phyloP scores from a whole-genome alignment of 2,888 invertebrate genomes.

The Tupiocoris notatus region DNA sequence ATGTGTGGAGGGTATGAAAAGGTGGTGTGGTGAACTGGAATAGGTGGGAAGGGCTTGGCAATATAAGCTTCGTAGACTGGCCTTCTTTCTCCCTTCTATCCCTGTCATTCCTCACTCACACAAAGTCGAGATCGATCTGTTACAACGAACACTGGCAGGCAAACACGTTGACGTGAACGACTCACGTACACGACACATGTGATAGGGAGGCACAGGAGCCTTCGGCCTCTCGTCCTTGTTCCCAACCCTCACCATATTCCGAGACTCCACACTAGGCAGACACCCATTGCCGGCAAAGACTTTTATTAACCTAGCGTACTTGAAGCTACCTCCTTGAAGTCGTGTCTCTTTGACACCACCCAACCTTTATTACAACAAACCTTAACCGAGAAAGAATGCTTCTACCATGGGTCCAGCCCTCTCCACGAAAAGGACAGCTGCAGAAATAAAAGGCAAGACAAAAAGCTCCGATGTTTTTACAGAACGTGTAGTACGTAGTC shows the following conservation, averaged over 20 bases:
- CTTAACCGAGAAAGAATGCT: conserved; percentile 13
- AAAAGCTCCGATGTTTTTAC: conserved; percentile 21
- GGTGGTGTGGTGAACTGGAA: neutral
- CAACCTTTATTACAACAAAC: conserved; percentile 28
- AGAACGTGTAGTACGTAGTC: conserved; percentile 23
- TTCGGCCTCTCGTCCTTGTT: too few relatives aligned
- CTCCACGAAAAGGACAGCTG: neutral
- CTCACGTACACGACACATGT: conserved; percentile 30
- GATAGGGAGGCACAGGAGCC: neutral
- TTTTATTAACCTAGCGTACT: conserved; percentile 31
- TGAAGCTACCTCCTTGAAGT: conserved; percentile 24
- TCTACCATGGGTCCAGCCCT: neutral
- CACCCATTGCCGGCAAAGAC: conserved; percentile 12
- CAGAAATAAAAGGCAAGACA: neutral
- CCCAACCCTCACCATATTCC: conserved; percentile 5
- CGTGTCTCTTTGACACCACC: conserved; percentile 32
- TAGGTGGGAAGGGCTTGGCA: conserved; percentile 1
- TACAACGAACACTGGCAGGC: neutral
- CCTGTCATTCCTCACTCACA: neutral
- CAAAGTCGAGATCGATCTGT: neutral
- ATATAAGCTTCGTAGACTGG: neutral
- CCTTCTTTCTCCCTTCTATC: neutral
- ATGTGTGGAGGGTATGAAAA: neutral
- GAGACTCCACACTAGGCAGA: neutral
- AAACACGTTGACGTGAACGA: neutral